Base-by-base conservation (phyloP, 2,113 vertebrate genomes). In the Pleuronectes platessa region DNA sequence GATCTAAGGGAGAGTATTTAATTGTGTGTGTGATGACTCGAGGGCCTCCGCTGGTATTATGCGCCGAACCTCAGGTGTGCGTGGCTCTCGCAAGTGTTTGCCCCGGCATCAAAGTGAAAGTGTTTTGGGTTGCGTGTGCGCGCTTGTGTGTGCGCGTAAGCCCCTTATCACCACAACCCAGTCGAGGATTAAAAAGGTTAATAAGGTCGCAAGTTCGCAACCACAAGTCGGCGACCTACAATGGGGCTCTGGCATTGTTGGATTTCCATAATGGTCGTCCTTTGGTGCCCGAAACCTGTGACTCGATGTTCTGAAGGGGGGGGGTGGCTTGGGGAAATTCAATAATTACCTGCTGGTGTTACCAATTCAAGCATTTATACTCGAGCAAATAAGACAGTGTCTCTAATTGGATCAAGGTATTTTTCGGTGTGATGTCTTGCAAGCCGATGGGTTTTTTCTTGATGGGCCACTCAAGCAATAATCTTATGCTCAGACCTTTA, bases 161-260 rank as follows among this genome's bases (percentile, higher is more conserved):
- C 86, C 83, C 83, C 89, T 93, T 93, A 93, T 92, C 87, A 74
- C 61, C 62, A 71, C 71, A 83, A 82, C 71, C 78, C 91, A 91
- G 92, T 72, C 51, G 69, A 86, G 86, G 89, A 90, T 91, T 93
- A 90, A 37, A 78, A 82, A 90, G 90, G 92, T 92, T 93, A 93
- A 93, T 92, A 90, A 91, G 92, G 91, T 93, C 91, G 91, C 2
- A 59, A 63, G 80, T 88, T 84, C 89, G 88, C 76, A 83, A 92
- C 82, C 83, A 85, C 18, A 91, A 89, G 82, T 89, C 76, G 55
- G 71, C 45, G 68, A 80, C 83, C 72, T 81, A 86, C 82, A 92
- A 90, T 78, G 60, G 75, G 81, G 71, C 68, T 72, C 63, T 83
- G 80, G 78, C 69, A 87, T 86, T 78, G 86, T 80, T 84, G 85